Base-by-base conservation (phyloP, 1,140 invertebrate genomes). In the Drosophila yakuba region DNA sequence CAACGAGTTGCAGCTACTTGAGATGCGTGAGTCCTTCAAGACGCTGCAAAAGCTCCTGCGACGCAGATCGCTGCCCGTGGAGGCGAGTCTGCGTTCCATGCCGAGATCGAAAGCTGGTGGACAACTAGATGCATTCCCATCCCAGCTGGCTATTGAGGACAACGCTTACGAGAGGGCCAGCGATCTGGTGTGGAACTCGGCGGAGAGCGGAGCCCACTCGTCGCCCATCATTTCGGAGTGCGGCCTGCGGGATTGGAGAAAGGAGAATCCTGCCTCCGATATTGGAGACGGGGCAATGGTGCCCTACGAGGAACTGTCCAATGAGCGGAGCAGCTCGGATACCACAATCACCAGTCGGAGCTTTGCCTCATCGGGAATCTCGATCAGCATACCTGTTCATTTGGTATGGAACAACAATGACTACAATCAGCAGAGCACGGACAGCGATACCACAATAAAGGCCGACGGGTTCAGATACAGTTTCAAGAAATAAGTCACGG, bases 1-100 rank as follows among this genome's bases (percentile, higher is more conserved):
- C n/a, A 63, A 60, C 5, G 35, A 39, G 7, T 20, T 17, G 0
- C 48, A 88, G 61, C 12, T 88, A 4, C 12, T 35, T 11, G 84
- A 88, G 23, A 84, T 88, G 58, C 80, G 84, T 2, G 74, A 78
- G 0, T 61, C 73, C 5, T 88, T 90, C 47, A 45, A 64, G 4
- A 67, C 45, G 7, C 43, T 88, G 20, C 76, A 78, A 17, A 45
- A 55, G 0, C 36, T 88, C 15, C 23, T 88, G 17, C 56, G 43
- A 0, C 51, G 44, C 3, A 76, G 45, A 35, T 41, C 67, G 1
- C 14, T 36, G 0, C 14, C 52, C 1, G 12, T 43, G 7, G 51
- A 64, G 14, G 43, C 36, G 11, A 57, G 50, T 28, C n/a, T 68
- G 6, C 10, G 8, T 0, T 12, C 43, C 14, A 28, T 67, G 15